These are phyloP conservation scores for Nipponacmea schrenckii DNA, from an alignment of 2,888 invertebrate species.

Conservation along the genomic window DNA sequence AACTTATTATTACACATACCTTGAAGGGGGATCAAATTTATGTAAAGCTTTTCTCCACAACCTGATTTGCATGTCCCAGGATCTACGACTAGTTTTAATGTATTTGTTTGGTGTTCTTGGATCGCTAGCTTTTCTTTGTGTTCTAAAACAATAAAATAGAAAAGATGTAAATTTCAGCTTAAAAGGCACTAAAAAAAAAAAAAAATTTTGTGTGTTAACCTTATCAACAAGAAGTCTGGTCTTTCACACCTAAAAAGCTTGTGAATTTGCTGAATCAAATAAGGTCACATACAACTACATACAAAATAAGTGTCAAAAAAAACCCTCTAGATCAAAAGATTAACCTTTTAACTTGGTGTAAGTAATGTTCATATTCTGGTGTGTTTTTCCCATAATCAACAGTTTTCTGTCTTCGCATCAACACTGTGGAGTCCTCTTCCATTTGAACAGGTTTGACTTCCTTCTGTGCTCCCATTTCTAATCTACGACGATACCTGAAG, in stretches of 20 bases:
- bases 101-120: conserved; percentile 91
- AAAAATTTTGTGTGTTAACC: not conserved
- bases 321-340: not conserved
- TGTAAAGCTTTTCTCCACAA: conserved; percentile 89
- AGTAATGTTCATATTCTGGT: conserved; percentile 83
- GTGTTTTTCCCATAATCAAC: conserved; percentile 96
- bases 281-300: no score
- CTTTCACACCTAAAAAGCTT: no score
- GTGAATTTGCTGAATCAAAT: no score
- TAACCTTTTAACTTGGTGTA: conserved; percentile 77
- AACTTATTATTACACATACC: not conserved
- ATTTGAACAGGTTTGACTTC: conserved; percentile 30
- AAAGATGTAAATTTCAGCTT: not conserved
- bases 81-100: conserved; percentile 87
- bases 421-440: conserved; percentile 79
- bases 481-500: conserved; percentile 37
- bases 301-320: no score
- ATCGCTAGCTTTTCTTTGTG: conserved; percentile 77
- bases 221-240: no score
- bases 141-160: conserved; percentile 57
- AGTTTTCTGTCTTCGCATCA: conserved; percentile 88
- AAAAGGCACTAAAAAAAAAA: not conserved
- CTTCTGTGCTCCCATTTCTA: conserved; percentile 44
- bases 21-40: conserved; percentile 50
- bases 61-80: conserved; percentile 89